Conservation (phyloP, 1,140 invertebrate genomes). For the Antheraea pernyi region DNA sequence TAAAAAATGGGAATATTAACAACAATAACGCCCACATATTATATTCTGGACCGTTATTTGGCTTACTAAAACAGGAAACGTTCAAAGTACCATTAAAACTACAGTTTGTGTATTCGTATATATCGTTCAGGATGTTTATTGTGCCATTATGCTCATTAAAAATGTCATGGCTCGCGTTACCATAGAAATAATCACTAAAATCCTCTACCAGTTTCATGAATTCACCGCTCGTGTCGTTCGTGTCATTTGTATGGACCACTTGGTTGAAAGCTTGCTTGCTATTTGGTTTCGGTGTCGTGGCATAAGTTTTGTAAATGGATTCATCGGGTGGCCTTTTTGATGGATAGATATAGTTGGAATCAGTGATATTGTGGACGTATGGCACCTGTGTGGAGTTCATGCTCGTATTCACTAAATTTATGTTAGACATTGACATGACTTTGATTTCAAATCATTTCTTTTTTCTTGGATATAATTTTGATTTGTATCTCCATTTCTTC, state of each 20-base stretch:
- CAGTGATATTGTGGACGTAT: conserved; percentile 31
- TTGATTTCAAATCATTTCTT: background rate
- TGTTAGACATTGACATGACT: background rate
- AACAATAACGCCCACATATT: conserved; percentile 93
- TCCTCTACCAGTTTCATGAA: conserved; percentile 81
- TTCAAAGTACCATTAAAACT: conserved; percentile 76
- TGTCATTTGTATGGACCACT: conserved; percentile 9
- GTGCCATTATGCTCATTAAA: conserved; percentile 52
- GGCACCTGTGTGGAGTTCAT: conserved; percentile 20
- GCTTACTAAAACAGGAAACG: conserved; percentile 63
- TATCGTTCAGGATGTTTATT: conserved; percentile 49
- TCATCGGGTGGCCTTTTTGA: conserved; percentile 56
- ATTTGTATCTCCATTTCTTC: background rate
- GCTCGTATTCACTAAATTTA: background rate
- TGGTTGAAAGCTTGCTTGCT: background rate
- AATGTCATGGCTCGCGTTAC: conserved; percentile 63
- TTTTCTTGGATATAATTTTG: background rate
- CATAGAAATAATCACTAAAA: conserved; percentile 82
- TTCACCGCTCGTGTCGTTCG: conserved; percentile 33
- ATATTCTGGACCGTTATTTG: conserved; percentile 67
- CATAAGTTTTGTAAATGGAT: background rate
- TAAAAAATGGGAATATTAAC: conserved; percentile 94
- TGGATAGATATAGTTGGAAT: conserved; percentile 40
- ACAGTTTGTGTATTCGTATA: conserved; percentile 65
- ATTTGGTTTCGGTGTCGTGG: background rate